phyloP scores from a whole-genome alignment of 2,113 vertebrate genomes.

The Osmerus eperlanus region DNA sequence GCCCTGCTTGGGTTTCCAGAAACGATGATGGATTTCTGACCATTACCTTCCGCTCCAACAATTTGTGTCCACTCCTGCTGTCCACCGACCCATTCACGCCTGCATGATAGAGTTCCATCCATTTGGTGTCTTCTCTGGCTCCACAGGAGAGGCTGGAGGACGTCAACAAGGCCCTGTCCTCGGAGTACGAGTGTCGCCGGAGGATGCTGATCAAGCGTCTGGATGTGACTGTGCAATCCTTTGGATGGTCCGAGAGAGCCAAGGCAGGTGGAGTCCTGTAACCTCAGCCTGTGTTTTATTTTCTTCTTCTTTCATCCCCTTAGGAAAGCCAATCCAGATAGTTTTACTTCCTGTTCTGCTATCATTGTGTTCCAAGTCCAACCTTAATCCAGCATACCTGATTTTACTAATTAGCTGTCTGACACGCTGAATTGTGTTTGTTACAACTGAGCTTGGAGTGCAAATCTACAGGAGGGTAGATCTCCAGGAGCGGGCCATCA shows the following conservation, averaged over 20 bases:
- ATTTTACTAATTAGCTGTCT: no score
- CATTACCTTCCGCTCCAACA: no score
- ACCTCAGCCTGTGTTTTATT: not conserved
- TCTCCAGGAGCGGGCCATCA: no score
- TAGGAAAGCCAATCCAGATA: not conserved
- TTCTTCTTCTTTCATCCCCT: not conserved
- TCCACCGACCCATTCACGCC: no score
- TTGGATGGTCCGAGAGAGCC: slow-evolving; percentile 95
- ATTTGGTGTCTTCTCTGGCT: slow-evolving; percentile 3
- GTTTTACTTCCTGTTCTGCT: not conserved
- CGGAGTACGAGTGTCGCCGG: slow-evolving; percentile 90
- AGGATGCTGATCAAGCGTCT: slow-evolving; percentile 94
- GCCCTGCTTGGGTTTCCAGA: no score
- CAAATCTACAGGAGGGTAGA: no score
- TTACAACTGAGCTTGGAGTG: no score
- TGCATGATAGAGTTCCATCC: no score
- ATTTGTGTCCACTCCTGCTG: no score
- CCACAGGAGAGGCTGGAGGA: slow-evolving; percentile 78
- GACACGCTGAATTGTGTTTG: no score
- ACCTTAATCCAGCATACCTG: no score
- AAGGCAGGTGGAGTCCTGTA: slow-evolving; percentile 71
- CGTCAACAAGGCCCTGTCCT: slow-evolving; percentile 80
- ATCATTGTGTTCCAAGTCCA: not conserved
- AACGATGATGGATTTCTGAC: no score
- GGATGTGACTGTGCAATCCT: slow-evolving; percentile 95